Evolutionary conservation across 2,888 invertebrate species (phyloP).

Genomic region (Epirrhoe tristata): DNA sequence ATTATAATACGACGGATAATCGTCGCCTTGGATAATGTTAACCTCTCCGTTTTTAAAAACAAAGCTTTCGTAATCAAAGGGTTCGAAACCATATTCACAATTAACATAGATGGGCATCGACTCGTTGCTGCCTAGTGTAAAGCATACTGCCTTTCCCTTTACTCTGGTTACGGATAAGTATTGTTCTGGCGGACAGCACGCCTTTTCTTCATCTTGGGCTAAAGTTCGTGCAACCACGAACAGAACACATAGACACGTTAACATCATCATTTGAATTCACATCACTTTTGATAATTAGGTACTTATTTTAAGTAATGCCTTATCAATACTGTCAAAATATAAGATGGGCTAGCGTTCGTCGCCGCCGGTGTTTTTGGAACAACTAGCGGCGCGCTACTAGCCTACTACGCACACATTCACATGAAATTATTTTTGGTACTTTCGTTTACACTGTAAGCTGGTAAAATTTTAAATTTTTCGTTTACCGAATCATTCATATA

Average conservation of each 20-base stretch:
- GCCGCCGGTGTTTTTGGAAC: background rate
- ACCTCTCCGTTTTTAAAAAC: slow-evolving; percentile 14
- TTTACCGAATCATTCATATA: too few relatives aligned
- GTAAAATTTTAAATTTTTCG: too few relatives aligned
- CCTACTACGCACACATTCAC: background rate
- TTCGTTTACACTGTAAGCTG: too few relatives aligned
- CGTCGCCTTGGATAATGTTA: background rate
- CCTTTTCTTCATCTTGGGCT: slow-evolving; percentile 10
- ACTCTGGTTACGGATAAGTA: slow-evolving; percentile 3
- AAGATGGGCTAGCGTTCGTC: background rate
- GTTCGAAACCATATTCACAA: slow-evolving; percentile 3
- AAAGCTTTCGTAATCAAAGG: background rate
- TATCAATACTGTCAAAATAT: background rate
- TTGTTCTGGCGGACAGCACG: slow-evolving; percentile 15
- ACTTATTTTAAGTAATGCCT: background rate
- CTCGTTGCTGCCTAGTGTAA: slow-evolving; percentile 3
- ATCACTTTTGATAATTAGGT: background rate
- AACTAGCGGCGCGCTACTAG: background rate
- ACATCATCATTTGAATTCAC: slow-evolving; percentile 9
- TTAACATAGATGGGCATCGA: slow-evolving; percentile 1
- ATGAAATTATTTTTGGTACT: background rate
- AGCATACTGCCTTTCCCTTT: slow-evolving; percentile 14
- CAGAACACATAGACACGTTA: slow-evolving; percentile 19
- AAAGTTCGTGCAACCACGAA: slow-evolving; percentile 12
- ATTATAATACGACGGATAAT: background rate